Conservation (phyloP, 2,888 invertebrate species). For the Dolichopus griseipennis region DNA sequence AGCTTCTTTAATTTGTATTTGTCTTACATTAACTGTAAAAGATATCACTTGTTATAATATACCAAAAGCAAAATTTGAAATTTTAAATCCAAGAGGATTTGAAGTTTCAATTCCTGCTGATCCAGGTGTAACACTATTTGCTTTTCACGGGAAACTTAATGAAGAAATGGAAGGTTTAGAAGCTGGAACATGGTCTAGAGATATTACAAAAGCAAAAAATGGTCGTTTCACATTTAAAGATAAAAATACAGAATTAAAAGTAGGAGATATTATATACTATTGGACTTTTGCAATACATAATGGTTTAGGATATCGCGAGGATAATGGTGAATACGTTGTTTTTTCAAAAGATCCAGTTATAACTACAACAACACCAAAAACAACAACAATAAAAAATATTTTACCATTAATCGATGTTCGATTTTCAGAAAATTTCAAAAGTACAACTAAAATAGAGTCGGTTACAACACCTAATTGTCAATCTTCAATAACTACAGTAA, state of each 20-base stretch:
- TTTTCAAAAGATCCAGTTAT: not conserved
- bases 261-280: conserved; percentile 62
- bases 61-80: conserved; percentile 44
- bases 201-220: conserved; percentile 52
- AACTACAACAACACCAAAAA: not conserved
- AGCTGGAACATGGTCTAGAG: conserved; percentile 56
- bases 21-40: too few species aligned
- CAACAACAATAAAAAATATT: not conserved
- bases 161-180: conserved; percentile 61
- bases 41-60: not conserved
- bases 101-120: conserved; percentile 48
- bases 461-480: not conserved
- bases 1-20: too few species aligned
- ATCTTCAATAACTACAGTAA: not conserved
- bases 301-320: conserved; percentile 58
- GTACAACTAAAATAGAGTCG: not conserved
- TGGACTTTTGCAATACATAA: conserved; percentile 67
- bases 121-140: conserved; percentile 59
- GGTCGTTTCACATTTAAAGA: conserved; percentile 62
- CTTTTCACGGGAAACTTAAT: conserved; percentile 68
- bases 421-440: not conserved
- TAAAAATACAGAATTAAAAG: conserved; percentile 48
- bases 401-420: too few species aligned
- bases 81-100: conserved; percentile 47
- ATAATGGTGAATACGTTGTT: conserved; percentile 42